Conservation (phyloP, 2,797 vertebrate species). For the Heliangelus exortis region DNA sequence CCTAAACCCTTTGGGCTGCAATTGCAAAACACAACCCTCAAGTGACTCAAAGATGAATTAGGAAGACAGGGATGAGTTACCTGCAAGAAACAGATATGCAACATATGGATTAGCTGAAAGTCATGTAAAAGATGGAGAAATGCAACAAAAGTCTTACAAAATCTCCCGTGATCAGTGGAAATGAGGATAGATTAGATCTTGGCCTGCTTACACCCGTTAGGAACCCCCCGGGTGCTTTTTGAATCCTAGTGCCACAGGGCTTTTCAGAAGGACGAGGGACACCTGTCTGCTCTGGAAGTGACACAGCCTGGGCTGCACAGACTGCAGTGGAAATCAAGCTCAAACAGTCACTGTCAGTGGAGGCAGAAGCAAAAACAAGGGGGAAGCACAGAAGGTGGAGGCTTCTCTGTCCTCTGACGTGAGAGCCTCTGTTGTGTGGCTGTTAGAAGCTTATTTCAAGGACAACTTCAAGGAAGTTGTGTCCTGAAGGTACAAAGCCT, state of each 20-base stretch:
- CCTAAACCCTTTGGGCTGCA: background rate
- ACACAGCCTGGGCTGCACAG: background rate
- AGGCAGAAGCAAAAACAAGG: background rate
- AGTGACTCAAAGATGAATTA: background rate
- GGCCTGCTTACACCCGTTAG: background rate
- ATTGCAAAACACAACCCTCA: background rate
- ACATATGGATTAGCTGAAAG: background rate
- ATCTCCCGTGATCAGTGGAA: background rate
- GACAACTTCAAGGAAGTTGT: background rate
- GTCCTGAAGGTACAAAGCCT: background rate
- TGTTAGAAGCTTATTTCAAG: background rate
- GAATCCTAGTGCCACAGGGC: background rate
- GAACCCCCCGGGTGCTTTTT: background rate
- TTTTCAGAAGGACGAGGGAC: background rate
- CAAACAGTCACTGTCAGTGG: background rate
- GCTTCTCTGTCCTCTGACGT: background rate
- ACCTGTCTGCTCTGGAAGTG: background rate
- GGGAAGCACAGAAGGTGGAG: background rate
- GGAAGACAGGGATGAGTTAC: background rate
- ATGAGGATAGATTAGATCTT: background rate
- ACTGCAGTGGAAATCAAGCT: background rate
- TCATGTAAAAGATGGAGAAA: background rate
- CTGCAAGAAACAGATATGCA: background rate
- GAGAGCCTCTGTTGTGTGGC: rapidly evolving
- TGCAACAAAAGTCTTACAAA: background rate